A percentile compares a stretch with the other conserved stretches of the same genome.
These are phyloP conservation scores for Heliconius himera DNA, from an alignment of 1,140 invertebrate genomes.

Conservation along the genomic window DNA sequence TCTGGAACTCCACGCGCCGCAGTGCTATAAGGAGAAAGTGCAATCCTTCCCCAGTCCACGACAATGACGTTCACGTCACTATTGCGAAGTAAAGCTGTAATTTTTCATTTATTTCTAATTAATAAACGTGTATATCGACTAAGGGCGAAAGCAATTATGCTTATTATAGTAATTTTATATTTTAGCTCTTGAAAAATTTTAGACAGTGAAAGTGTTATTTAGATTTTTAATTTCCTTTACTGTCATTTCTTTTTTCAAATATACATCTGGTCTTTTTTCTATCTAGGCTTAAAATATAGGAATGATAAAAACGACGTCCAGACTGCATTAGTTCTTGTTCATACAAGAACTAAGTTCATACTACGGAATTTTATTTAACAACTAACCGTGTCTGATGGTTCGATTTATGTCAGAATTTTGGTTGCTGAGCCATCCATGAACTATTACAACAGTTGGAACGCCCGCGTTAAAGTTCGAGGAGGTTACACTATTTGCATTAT, in stretches of 20 bases:
- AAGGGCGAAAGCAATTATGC: no score
- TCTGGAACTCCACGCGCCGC: constrained; percentile 70
- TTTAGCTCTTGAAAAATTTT: no score
- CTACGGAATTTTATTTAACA: neutral
- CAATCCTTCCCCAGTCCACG: constrained; percentile 55
- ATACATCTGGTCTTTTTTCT: no score
- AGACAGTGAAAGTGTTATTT: no score
- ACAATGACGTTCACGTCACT: constrained; percentile 52
- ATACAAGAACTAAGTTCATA: neutral
- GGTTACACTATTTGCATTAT: constrained; percentile 51
- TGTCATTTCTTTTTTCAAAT: no score
- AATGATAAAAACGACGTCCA: neutral
- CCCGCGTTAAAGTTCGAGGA: constrained; percentile 55
- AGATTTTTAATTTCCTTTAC: no score
- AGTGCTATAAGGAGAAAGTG: constrained; percentile 46
- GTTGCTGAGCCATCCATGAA: constrained; percentile 62
- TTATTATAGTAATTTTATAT: no score
- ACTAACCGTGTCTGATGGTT: constrained; percentile 51
- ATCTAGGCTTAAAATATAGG: no score
- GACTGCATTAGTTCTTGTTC: no score
- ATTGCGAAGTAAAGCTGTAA: constrained; percentile 50
- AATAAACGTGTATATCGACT: neutral
- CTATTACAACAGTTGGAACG: constrained; percentile 50
- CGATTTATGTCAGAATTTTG: constrained; percentile 52
- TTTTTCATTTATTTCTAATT: constrained; percentile 1